Conservation (phyloP, 2,797 vertebrate genomes). For the Emydoidea blandingii region DNA sequence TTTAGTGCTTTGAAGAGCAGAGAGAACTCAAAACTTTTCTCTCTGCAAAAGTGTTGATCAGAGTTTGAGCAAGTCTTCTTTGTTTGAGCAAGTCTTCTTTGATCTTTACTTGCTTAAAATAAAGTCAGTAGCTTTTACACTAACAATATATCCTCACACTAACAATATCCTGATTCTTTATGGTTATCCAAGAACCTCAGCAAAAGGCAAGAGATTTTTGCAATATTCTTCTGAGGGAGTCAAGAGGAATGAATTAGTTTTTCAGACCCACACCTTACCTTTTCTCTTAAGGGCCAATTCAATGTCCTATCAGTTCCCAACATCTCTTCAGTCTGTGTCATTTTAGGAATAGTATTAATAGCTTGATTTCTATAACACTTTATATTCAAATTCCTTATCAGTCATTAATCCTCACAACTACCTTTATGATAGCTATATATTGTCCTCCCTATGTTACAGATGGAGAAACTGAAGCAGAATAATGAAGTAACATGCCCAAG, state of each 20-base stretch:
- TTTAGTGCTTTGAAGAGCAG: background rate
- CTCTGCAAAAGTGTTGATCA: background rate
- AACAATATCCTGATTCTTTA: fast-evolving
- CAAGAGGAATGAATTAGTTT: background rate
- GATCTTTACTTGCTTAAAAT: background rate
- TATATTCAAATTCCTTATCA: background rate
- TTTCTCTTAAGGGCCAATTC: background rate
- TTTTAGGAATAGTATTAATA: background rate
- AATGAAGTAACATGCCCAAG: fast-evolving
- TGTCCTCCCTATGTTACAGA: background rate
- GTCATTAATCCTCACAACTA: fast-evolving
- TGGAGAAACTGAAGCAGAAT: background rate
- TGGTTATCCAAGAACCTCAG: background rate
- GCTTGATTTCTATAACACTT: background rate
- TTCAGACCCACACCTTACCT: background rate
- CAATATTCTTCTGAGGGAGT: background rate
- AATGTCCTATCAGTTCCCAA: background rate
- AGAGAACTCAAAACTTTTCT: background rate
- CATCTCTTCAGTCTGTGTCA: background rate
- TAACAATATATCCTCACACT: background rate
- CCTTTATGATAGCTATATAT: background rate
- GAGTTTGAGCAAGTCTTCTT: background rate
- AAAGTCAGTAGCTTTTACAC: fast-evolving
- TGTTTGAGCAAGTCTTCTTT: background rate
- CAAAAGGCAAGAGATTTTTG: background rate